Evolutionary conservation across 1,140 invertebrate species (phyloP).

Genomic region (Vanessa tameamea): DNA sequence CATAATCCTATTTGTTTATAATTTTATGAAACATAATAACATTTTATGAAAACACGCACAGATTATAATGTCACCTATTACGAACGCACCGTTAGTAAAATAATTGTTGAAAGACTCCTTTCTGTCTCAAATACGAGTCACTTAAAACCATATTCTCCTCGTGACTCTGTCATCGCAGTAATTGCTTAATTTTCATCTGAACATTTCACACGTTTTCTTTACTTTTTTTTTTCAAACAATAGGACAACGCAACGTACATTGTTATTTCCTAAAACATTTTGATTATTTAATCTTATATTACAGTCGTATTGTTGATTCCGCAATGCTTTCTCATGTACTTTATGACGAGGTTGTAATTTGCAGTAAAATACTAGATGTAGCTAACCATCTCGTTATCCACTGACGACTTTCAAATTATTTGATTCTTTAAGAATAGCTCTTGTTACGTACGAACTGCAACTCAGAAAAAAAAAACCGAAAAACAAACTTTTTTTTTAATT

Average conservation of each 20-base stretch:
- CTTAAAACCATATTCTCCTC: neutral
- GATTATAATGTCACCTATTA: too few relatives aligned
- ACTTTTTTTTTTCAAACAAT: conserved; percentile 37
- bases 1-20: too few relatives aligned
- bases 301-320: conserved; percentile 21
- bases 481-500: too few relatives aligned
- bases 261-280: conserved; percentile 43
- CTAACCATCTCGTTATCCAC: neutral
- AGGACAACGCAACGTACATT: conserved; percentile 31
- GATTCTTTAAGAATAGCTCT: neutral
- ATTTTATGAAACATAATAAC: too few relatives aligned
- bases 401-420: conserved; percentile 6
- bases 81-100: too few relatives aligned
- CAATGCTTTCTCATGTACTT: conserved; percentile 33
- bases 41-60: too few relatives aligned
- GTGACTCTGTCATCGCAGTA: conserved; percentile 1
- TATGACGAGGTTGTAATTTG: conserved; percentile 21
- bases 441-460: neutral
- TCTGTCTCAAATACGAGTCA: neutral
- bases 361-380: conserved; percentile 12
- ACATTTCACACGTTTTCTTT: conserved; percentile 46
- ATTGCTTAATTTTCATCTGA: conserved; percentile 21
- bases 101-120: too few relatives aligned
- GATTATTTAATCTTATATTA: conserved; percentile 36
- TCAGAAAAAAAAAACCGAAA: too few relatives aligned